Conservation (phyloP, 2,797 vertebrate species). For the Anolis apletophallus region DNA sequence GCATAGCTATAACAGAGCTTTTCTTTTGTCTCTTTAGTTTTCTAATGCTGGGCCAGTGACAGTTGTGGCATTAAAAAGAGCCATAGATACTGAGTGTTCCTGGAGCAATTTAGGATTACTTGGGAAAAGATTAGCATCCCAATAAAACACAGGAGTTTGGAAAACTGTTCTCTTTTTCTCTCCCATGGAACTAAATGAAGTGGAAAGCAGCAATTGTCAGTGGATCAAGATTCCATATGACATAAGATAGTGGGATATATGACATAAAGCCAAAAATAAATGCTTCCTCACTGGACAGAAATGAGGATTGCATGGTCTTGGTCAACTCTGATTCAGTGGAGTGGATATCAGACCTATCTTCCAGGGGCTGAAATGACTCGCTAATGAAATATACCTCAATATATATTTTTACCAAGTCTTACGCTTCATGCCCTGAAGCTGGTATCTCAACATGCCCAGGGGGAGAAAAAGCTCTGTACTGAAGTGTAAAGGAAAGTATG, state of each 20-base stretch:
- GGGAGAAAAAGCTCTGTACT: no score
- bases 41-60: conserved; percentile 28
- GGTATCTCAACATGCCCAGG: no score
- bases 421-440: no score
- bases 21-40: conserved; percentile 43
- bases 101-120: conserved; percentile 51
- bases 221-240: conserved; percentile 11
- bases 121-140: conserved; percentile 47
- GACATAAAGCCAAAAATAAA: not conserved
- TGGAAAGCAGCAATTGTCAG: conserved; percentile 30
- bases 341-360: not conserved
- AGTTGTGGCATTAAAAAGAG: conserved; percentile 62
- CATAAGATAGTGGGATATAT: not conserved
- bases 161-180: conserved; percentile 29
- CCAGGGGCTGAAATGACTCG: not conserved
- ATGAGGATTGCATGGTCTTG: not conserved
- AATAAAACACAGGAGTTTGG: conserved; percentile 48
- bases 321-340: not conserved
- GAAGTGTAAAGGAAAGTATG: no score
- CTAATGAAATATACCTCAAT: not conserved
- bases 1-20: conserved; percentile 62
- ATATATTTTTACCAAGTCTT: not conserved
- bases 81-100: conserved; percentile 68
- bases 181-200: conserved; percentile 28
- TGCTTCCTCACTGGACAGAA: not conserved